These are phyloP conservation scores for Cosmopolites sordidus DNA, from an alignment of 2,888 invertebrate species.

Conservation along the genomic window DNA sequence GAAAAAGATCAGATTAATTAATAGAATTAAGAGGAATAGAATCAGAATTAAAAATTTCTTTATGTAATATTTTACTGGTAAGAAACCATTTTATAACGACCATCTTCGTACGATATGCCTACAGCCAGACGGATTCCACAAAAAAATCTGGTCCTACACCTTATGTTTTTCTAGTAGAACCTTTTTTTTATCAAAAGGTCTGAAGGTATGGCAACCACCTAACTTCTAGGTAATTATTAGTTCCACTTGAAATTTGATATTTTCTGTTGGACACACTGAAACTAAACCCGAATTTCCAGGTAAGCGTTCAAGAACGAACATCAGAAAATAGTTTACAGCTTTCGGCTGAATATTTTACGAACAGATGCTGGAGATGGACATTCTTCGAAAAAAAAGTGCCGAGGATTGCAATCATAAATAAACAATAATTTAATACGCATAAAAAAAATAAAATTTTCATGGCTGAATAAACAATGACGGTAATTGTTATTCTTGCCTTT, in stretches of 20 bases:
- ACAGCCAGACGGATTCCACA: background rate
- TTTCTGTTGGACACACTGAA: slow-evolving; percentile 16
- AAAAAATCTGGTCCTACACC: background rate
- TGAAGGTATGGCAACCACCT: slow-evolving; percentile 1
- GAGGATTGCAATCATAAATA: background rate
- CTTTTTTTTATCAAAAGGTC: background rate
- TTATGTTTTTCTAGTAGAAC: background rate
- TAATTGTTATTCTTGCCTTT: background rate
- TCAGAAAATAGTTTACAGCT: background rate
- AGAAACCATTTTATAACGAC: no score
- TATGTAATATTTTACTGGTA: no score
- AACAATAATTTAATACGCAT: background rate
- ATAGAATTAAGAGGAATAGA: no score
- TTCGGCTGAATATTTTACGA: background rate
- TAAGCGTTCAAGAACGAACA: background rate
- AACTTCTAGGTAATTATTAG: slow-evolving; percentile 18
- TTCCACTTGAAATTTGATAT: slow-evolving; percentile 22
- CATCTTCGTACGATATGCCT: no score
- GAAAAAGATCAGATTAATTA: no score
- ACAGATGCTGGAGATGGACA: background rate
- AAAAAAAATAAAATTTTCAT: background rate
- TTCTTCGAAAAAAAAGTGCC: background rate
- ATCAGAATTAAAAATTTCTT: no score
- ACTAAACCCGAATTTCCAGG: slow-evolving; percentile 9
- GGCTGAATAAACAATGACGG: background rate